Evolutionary conservation across 2,888 invertebrate genomes (phyloP).

Genomic region (Pachycephus smyrnensis): DNA sequence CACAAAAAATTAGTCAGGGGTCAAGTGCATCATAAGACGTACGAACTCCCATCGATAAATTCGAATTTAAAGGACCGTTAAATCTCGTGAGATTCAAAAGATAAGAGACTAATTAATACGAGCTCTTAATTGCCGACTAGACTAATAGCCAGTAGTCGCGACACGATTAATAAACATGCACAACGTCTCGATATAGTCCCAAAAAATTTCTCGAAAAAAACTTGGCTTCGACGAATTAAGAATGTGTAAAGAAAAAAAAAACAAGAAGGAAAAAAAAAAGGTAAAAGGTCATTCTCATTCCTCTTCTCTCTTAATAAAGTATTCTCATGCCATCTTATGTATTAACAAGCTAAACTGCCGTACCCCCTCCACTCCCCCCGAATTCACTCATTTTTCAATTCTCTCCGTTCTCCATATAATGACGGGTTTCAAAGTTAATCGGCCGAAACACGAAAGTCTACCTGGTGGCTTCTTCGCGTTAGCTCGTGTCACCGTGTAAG

Average conservation of each 20-base stretch:
- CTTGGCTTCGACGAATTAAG: neutral
- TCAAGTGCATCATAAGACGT: neutral
- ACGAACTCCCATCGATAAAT: too few relatives aligned
- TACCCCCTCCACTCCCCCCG: neutral
- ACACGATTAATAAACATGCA: slow-evolving; percentile 41
- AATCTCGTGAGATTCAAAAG: neutral
- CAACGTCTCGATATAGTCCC: neutral
- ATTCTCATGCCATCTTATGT: neutral
- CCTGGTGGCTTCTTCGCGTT: slow-evolving; percentile 39
- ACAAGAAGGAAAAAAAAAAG: too few relatives aligned
- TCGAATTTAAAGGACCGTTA: neutral
- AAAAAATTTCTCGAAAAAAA: neutral
- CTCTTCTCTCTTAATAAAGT: neutral
- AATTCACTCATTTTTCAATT: slow-evolving; percentile 22
- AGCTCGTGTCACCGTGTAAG: slow-evolving; percentile 27
- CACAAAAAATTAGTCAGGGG: neutral
- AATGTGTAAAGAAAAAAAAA: too few relatives aligned
- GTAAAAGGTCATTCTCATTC: neutral
- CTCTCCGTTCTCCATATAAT: slow-evolving; percentile 23
- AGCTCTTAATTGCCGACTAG: slow-evolving; percentile 42
- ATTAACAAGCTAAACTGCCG: neutral
- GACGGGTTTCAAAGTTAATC: slow-evolving; percentile 40
- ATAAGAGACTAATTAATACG: neutral
- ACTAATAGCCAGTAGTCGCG: slow-evolving; percentile 36
- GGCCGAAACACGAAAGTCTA: slow-evolving; percentile 42